Evolutionary conservation across 2,888 invertebrate species (phyloP).

Genomic region (Spodoptera littoralis): DNA sequence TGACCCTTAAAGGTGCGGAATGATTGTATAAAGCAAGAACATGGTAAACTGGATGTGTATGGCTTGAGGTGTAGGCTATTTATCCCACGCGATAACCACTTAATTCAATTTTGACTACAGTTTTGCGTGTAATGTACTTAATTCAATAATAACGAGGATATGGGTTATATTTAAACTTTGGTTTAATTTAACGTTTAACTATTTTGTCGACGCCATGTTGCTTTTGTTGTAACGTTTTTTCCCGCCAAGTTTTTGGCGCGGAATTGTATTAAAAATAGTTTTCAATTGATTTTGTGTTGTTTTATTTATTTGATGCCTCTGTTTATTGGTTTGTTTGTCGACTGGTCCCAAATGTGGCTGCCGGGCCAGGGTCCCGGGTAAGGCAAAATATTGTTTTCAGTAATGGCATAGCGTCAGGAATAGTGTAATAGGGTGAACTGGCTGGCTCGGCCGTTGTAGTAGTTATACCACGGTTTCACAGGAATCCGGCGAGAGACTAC

Average conservation of each 20-base stretch:
- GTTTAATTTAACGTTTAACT: constrained; percentile 35
- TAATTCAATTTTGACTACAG: constrained; percentile 40
- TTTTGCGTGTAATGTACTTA: constrained; percentile 70
- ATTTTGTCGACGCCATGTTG: constrained; percentile 54
- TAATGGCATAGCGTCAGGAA: no score
- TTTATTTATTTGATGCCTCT: constrained; percentile 23
- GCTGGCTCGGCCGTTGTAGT: no score
- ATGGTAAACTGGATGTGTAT: no score
- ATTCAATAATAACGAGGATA: constrained; percentile 63
- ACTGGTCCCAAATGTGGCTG: no score
- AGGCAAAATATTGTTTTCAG: no score
- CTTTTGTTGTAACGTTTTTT: constrained; percentile 43
- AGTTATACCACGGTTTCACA: no score
- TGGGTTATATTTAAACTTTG: constrained; percentile 59
- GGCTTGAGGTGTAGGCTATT: no score
- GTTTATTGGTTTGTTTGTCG: no score
- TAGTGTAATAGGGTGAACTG: no score
- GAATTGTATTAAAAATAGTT: constrained; percentile 69
- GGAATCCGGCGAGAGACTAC: no score
- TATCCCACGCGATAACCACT: constrained; percentile 26
- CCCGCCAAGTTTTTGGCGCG: constrained; percentile 53
- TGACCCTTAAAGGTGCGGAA: no score
- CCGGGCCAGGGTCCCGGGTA: neutral
- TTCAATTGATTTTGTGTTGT: constrained; percentile 45
- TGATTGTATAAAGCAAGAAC: no score